Evolutionary conservation across 2,888 invertebrate species (phyloP).

Genomic region (Latrodectus hesperus): DNA sequence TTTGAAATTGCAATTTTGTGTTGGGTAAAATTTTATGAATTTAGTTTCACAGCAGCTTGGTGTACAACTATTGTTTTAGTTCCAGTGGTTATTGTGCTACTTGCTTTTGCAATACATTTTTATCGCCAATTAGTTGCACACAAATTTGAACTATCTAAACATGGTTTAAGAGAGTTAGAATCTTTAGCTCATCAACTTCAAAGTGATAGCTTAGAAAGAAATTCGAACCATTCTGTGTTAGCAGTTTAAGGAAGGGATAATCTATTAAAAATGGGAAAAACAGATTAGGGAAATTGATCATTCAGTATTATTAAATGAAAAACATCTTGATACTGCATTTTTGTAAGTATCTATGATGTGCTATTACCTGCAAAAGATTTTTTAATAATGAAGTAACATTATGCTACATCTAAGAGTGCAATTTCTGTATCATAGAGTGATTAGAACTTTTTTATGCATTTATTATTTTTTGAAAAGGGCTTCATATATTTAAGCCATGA

Average conservation of each 20-base stretch:
- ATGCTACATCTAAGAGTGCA: no score
- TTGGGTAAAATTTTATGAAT: constrained; percentile 94
- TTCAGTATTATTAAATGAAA: no score
- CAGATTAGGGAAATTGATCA: no score
- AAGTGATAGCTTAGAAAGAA: constrained; percentile 26
- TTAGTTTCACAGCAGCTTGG: constrained; percentile 79
- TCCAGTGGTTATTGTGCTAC: constrained; percentile 88
- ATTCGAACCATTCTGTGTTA: constrained; percentile 58
- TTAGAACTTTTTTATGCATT: no score
- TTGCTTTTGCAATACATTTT: constrained; percentile 92
- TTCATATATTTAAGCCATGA: no score
- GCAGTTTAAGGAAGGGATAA: constrained; percentile 15
- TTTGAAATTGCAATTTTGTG: constrained; percentile 93
- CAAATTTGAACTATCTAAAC: constrained; percentile 77
- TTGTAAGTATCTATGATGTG: no score
- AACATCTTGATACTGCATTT: no score
- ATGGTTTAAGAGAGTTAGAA: constrained; percentile 73
- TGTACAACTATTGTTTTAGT: constrained; percentile 90
- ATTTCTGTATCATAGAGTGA: no score
- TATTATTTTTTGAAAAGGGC: no score
- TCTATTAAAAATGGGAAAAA: no score
- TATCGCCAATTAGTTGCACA: constrained; percentile 92
- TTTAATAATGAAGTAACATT: no score
- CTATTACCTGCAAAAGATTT: no score
- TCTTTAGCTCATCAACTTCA: constrained; percentile 67